Evolutionary conservation across 2,797 vertebrate genomes (phyloP).

Genomic region (Esox lucius): DNA sequence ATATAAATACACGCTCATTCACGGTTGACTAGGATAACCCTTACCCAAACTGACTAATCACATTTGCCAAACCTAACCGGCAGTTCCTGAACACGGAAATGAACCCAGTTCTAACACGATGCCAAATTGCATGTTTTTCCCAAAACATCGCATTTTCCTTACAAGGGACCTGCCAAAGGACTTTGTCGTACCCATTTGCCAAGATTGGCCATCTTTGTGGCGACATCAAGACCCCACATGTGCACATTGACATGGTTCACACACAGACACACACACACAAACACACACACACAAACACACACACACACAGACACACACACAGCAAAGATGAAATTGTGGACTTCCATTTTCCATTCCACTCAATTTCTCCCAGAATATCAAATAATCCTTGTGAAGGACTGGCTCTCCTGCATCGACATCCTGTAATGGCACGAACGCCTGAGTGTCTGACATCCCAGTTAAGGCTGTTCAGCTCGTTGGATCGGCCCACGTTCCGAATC

Average conservation of each 20-base stretch:
- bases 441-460: conserved; percentile 72
- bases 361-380: conserved; percentile 74
- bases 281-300: conserved; percentile 37
- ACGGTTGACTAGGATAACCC: background rate
- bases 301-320: conserved; percentile 36
- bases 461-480: conserved; percentile 63
- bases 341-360: conserved; percentile 72
- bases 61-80: background rate
- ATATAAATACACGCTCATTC: background rate
- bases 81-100: no score
- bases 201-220: no score
- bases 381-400: conserved; percentile 76
- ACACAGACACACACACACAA: background rate
- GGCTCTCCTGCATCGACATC: conserved; percentile 74
- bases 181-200: no score
- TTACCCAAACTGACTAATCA: background rate
- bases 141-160: no score
- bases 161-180: no score
- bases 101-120: no score
- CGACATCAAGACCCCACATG: no score
- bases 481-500: conserved; percentile 66
- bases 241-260: background rate
- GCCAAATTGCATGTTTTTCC: no score
- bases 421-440: conserved; percentile 75
- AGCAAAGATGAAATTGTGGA: conserved; percentile 43